Evolutionary conservation across 2,888 invertebrate genomes (phyloP), one percentile per base, ranked within the genome.

Genomic region (Drosophila colorata): DNA sequence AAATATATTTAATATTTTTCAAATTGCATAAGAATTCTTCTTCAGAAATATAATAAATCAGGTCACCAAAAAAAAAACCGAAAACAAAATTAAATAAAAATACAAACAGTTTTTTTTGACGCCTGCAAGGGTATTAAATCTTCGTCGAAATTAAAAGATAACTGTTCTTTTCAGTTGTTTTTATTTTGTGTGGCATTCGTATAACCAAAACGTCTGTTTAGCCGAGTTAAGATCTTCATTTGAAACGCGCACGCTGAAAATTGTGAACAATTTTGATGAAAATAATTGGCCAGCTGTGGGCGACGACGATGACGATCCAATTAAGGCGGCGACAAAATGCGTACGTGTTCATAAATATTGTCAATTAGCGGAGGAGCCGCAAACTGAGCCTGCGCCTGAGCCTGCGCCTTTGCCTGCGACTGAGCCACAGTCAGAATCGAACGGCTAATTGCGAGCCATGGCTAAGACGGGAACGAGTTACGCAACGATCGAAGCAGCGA

Each of bases 281-380:
- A 89, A 88, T 90, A 90, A 89, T 90, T 89, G 90, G 80, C 78
- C 71, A 71, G 66, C 75, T 66, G 87, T 88, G 84, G 84, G 88
- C 66, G 72, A 65, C 51, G 41, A 51, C 78, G 71, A 74, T 65
- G 58, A 74, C 61, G 74, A 70, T 73, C 87, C 88, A 88, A 88
- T 87, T 85, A 87, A 80, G 80, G 73, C 69, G 80, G 80, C 89
- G 84, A 84, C 87, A 87, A 76, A 87, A 78, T 82, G 75, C 70
- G 88, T 84, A 89, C 89, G 90, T 90, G 90, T 90, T 89, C 89
- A 89, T 90, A 89, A 90, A 89, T 89, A 87, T 78, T 90, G 90
- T 90, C 89, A 89, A 89, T 89, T 89, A 90, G 84, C 74, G 80
- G 56, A 65, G 69, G 60, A 25, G 48, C 80, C 78, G 66, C 87